These are phyloP conservation scores for Helicoverpa zea DNA, from an alignment of 1,140 invertebrate species.

Conservation along the genomic window DNA sequence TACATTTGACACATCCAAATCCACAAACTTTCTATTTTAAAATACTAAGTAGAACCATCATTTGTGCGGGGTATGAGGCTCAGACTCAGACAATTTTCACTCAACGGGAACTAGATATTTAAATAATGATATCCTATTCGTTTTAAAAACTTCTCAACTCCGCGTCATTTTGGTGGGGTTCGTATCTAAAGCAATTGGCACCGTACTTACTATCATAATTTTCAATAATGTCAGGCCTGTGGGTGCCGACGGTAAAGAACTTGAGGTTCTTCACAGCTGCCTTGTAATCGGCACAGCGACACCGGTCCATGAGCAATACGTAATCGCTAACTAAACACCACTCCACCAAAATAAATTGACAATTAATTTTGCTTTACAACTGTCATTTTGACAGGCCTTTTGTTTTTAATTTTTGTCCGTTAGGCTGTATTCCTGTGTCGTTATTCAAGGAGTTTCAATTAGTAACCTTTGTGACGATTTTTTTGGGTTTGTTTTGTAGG, in stretches of 20 bases:
- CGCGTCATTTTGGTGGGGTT: too few species aligned
- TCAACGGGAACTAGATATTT: too few species aligned
- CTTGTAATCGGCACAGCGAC: constrained; percentile 73
- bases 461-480: background rate
- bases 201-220: constrained; percentile 75
- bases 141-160: too few species aligned
- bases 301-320: constrained; percentile 70
- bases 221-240: constrained; percentile 72
- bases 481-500: too few species aligned
- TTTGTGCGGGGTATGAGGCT: too few species aligned
- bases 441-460: constrained; percentile 7
- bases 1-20: too few species aligned
- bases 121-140: too few species aligned
- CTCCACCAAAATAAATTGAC: constrained; percentile 6
- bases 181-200: too few species aligned
- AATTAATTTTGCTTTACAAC: constrained; percentile 19
- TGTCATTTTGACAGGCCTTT: constrained; percentile 16
- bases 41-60: too few species aligned
- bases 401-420: background rate
- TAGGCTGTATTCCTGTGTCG: background rate
- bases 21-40: too few species aligned
- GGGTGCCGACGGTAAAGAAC: constrained; percentile 75
- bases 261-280: constrained; percentile 72
- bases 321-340: background rate
- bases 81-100: too few species aligned